Percentiles rank a stretch among this genome's conserved stretches.
phyloP scores from a whole-genome alignment of 2,113 vertebrate species.

The Climacteris rufus region DNA sequence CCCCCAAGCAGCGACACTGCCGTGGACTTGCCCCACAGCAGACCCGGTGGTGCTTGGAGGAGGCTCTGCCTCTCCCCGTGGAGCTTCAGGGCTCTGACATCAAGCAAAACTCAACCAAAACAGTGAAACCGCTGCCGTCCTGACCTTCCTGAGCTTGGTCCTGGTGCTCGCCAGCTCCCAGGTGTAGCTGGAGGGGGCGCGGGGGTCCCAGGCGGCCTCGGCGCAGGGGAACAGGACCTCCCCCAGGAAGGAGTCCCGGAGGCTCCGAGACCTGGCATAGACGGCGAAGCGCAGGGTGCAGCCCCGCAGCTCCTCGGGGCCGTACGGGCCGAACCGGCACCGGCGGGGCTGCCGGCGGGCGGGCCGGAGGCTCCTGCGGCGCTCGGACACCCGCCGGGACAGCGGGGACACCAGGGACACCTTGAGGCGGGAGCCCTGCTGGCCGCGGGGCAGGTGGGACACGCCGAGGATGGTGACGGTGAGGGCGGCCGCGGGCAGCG shows the following conservation, averaged over 20 bases:
- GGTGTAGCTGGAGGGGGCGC: slow-evolving; percentile 53
- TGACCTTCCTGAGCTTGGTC: slow-evolving; percentile 79
- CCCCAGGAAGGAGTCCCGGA: slow-evolving; percentile 71
- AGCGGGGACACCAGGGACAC: slow-evolving; percentile 68
- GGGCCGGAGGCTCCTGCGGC: slow-evolving; percentile 59
- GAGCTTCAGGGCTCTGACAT: background rate
- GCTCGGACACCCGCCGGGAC: slow-evolving; percentile 1
- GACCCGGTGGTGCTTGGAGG: background rate
- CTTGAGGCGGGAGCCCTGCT: slow-evolving; percentile 50
- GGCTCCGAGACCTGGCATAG: slow-evolving; percentile 67
- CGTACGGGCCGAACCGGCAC: slow-evolving; percentile 67
- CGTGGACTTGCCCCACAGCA: rapidly evolving
- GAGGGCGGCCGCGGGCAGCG: slow-evolving; percentile 51
- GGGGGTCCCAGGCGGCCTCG: slow-evolving; percentile 67
- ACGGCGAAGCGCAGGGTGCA: slow-evolving; percentile 72
- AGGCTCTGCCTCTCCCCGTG: background rate
- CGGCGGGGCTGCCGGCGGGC: slow-evolving; percentile 62
- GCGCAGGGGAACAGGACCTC: slow-evolving; percentile 75
- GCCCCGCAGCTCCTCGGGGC: slow-evolving; percentile 63
- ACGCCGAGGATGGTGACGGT: slow-evolving; percentile 71
- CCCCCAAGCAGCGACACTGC: too few species aligned
- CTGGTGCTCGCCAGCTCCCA: slow-evolving; percentile 70
- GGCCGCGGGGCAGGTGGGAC: slow-evolving; percentile 59
- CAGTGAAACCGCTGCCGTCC: rapidly evolving
- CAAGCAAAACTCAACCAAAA: too few species aligned